Base-by-base conservation (phyloP, 2,888 invertebrate species). In the Linnaemya vulpina region DNA sequence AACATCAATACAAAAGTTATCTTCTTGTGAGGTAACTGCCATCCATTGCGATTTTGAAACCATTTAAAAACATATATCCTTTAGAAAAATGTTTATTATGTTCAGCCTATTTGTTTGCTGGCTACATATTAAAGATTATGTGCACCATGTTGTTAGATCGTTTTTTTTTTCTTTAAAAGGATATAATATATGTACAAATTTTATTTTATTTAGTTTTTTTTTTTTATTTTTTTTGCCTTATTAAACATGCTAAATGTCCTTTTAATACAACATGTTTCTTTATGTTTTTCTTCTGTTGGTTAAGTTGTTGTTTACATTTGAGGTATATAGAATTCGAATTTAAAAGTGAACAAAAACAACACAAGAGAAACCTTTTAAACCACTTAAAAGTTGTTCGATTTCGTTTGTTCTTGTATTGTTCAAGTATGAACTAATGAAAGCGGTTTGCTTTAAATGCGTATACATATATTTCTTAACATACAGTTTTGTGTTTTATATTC, bases 381-480 rank as follows among this genome's bases (percentile, higher is more conserved):
- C 73, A 84, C 77, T 75, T 79, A 71, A 65, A 79, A 79, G 49
- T 51, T 84, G 74, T 84, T 77, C 81, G 80, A 74, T 77, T 77
- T 81, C 25, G 17, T 62, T 74, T 74, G 38, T 74, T 58, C 38
- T 55, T 62, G 30, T 67, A 17, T 63, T 62, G 8, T 13, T 53
- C 30, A 30, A 30, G 30, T 30, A 30, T 46, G 15, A 35, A 60
- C 75, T 80, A 80, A 76, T 67, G 35, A 76, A 84, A 62, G 71
- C 9, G 76, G 73, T 80, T 84, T 43, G 17, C 35, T 51, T 68
- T 46, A 43, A n/a, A n/a, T n/a, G n/a, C n/a, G n/a, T 30, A 30
- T 30, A 30, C 17, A 13, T 81, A 25, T 62, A 22, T 73, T 73
- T 73, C 7, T 25, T 46, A 74, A 0, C 25, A 38, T 30, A 30